Conservation (phyloP, 2,888 invertebrate genomes). For the Thysanoteuthis rhombus region DNA sequence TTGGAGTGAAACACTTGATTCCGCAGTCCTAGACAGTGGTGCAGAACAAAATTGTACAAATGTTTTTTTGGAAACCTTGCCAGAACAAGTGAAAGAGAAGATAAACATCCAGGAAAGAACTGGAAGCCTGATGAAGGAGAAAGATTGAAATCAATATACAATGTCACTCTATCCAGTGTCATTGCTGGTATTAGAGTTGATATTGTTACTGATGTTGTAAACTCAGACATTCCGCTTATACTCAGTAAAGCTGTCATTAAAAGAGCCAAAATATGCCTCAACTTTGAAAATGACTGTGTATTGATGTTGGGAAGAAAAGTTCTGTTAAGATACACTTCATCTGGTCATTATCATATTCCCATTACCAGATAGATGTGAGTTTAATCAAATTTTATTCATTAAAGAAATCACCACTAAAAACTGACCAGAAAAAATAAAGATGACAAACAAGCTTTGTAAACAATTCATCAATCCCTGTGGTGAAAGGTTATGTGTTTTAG, state of each 20-base stretch:
- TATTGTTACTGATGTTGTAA: neutral
- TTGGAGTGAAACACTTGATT: neutral
- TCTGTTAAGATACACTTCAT: neutral
- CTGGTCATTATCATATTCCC: neutral
- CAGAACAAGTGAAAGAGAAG: neutral
- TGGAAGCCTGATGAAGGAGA: too few species aligned
- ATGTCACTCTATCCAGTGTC: neutral
- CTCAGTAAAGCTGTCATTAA: neutral
- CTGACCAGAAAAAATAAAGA: neutral
- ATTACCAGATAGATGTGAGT: neutral
- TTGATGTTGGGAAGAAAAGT: neutral
- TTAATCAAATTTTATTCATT: neutral
- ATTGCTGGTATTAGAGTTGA: neutral
- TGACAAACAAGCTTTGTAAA: neutral
- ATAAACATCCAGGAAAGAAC: too few species aligned
- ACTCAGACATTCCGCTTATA: neutral
- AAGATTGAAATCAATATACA: too few species aligned
- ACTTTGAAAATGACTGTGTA: neutral
- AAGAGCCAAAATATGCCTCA: neutral
- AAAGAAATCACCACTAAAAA: neutral
- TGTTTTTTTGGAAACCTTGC: neutral
- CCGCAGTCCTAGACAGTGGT: neutral
- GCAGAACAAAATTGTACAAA: neutral
- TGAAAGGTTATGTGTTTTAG: neutral
- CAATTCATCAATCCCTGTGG: neutral